Conservation (phyloP, 2,888 invertebrate species). For the Nasonovia ribisnigri region DNA sequence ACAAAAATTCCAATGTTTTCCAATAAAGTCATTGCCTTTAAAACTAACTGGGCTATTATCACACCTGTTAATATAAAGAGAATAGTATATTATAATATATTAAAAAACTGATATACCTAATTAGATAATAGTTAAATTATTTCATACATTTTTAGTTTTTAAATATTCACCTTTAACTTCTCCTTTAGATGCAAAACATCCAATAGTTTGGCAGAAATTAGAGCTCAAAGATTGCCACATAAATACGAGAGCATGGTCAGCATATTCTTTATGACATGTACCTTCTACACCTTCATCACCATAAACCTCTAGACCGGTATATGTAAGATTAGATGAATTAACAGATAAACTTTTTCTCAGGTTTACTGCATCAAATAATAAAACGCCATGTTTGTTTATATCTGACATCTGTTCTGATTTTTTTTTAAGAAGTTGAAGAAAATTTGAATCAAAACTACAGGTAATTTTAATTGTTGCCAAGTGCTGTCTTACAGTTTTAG, state of each 20-base stretch:
- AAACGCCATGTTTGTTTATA: not conserved
- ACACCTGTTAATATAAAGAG: not conserved
- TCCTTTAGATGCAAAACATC: not conserved
- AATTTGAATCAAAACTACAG: slow-evolving; percentile 23
- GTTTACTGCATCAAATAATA: not conserved
- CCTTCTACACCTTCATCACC: not conserved
- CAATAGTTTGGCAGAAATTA: slow-evolving; percentile 15
- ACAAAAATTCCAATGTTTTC: not conserved
- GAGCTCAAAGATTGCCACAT: not conserved
- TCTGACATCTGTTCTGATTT: not conserved
- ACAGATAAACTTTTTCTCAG: not conserved
- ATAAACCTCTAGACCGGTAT: not conserved
- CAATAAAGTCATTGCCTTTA: slow-evolving; percentile 7
- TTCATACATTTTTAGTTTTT: not conserved
- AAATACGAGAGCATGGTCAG: not conserved
- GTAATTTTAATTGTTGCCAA: not conserved
- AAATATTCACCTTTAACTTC: slow-evolving; percentile 6
- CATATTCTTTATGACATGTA: not conserved
- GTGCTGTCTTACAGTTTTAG: slow-evolving; percentile 16
- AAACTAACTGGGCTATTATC: not conserved
- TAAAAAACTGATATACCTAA: no score
- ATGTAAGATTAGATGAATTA: slow-evolving; percentile 16
- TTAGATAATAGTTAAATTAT: not conserved
- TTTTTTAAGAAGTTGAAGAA: not conserved
- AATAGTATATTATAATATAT: not conserved